Base-by-base conservation (phyloP, 2,888 invertebrate species). In the Andrena marginata region DNA sequence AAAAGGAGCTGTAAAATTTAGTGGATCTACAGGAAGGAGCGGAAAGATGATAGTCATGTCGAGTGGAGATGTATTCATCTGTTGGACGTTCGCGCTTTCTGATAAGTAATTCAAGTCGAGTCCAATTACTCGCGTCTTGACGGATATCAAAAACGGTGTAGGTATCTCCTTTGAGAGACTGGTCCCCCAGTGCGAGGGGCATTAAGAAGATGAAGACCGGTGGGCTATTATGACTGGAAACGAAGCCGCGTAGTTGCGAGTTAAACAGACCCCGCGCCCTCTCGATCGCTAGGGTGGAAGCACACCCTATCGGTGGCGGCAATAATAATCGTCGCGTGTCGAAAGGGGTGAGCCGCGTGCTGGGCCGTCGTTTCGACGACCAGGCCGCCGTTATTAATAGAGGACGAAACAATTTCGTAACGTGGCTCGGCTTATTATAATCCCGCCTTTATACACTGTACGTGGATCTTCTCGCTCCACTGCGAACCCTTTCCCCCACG, bases 341-440 rank as follows among this genome's bases (percentile, higher is more conserved):
- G 80, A 84, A 83, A 84, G 80, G 85, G 87, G 79, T 77, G 42
- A 42, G 77, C 64, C 77, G 70, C 65, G 77, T 67, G 70, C 71
- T 60, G 54, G 68, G 2, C 64, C 59, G 48, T 76, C 56, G 85
- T 85, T 84, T 78, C 78, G 78, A 76, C 56, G 60, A 68, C 54
- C 82, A 60, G 72, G 51, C 71, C 77, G 64, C 64, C 72, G 87
- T 90, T 91, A 90, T 90, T 90, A 91, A 90, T 90, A 88, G 87
- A 89, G 91, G 90, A 92, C 90, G 91, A 92, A 92, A 92, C 91
- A 91, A 91, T 92, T 92, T 91, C 89, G 91, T 90, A 88, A 88
- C 89, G 88, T 84, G 78, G 86, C 88, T 86, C 85, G 89, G 91
- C 91, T 92, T 91, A 91, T 91, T 91, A 91, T 92, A 92, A 92